Conservation (phyloP, 2,113 vertebrate genomes). For the Scomber colias region DNA sequence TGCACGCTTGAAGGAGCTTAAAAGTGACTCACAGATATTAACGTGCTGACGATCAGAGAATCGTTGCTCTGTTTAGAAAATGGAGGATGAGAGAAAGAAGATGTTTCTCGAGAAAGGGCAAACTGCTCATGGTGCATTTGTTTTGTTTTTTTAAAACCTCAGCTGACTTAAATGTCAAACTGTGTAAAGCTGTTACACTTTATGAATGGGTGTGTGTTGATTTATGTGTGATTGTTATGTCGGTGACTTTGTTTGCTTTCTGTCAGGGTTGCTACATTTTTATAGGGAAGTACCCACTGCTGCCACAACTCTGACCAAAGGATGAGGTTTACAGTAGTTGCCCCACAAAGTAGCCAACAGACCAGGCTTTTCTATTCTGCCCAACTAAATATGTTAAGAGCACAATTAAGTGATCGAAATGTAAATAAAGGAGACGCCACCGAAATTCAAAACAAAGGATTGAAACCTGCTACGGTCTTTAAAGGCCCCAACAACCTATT, state of each 20-base stretch:
- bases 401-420: neutral
- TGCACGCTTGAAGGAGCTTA: conserved; percentile 37
- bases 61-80: conserved; percentile 7
- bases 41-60: neutral
- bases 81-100: conserved; percentile 9
- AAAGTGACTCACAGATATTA: conserved; percentile 55
- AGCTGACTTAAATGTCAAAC: conserved; percentile 29
- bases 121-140: conserved; percentile 15
- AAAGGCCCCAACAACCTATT: too few relatives aligned
- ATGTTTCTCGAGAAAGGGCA: conserved; percentile 31
- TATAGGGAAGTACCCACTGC: too few relatives aligned
- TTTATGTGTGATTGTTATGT: conserved; percentile 11
- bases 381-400: neutral
- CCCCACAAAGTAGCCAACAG: conserved; percentile 5
- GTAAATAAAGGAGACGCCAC: neutral
- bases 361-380: neutral
- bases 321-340: conserved; percentile 28
- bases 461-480: conserved; percentile 4
- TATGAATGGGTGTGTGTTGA: conserved; percentile 25
- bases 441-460: neutral
- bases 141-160: conserved; percentile 10
- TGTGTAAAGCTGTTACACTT: neutral
- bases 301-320: conserved; percentile 25
- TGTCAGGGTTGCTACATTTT: conserved; percentile 28
- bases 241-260: conserved; percentile 15